Evolutionary conservation across 2,113 vertebrate species (phyloP), one percentile per base, ranked within the genome.

Genomic region (Probosciger aterrimus): DNA sequence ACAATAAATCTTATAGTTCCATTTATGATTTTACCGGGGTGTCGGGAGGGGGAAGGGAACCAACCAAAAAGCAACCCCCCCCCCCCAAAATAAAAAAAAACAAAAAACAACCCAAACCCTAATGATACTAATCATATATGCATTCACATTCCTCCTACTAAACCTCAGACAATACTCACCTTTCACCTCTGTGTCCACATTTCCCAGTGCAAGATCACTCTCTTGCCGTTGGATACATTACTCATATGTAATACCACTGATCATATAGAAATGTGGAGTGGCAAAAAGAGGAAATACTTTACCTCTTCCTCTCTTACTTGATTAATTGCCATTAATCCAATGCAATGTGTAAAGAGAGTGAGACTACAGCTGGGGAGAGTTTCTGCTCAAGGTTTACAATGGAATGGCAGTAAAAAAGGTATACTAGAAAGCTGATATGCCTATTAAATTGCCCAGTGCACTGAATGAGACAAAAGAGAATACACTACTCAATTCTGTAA

Each of bases 221-320:
- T 50, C 7, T 22, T 41, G 14, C 18, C 1, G 5, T 23, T 57
- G 33, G 86, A 88, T 1, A 65, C 37, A 77, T 60, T 3, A 22
- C 0, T 14, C 9, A 3, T 11, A 20, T 8, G 2, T 8, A 92
- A 43, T 18, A 82, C 13, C 17, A 63, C 0, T 27, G 31, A n/a
- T 13, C 31, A 49, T 18, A 35, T 1, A 39, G 60, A 74, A 25
- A 43, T 3, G 14, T 18, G 24, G 16, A 74, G 20, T 7, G 5
- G 20, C 14, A 77, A 62, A 74, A 43, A 16, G 5, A 86, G 3
- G 10, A 41, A 74, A 33, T 7, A 18, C 3, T 65, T 73, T 2
- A 39, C 2, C 4, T 28, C 18, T 33, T 79, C 71, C 71, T 63
- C 23, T 73, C 16, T 52, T 39, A 20, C 14, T 75, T 76, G 8